Evolutionary conservation across 2,888 invertebrate species (phyloP), one percentile per base, ranked within the genome.

Genomic region (Epiblema foenella): DNA sequence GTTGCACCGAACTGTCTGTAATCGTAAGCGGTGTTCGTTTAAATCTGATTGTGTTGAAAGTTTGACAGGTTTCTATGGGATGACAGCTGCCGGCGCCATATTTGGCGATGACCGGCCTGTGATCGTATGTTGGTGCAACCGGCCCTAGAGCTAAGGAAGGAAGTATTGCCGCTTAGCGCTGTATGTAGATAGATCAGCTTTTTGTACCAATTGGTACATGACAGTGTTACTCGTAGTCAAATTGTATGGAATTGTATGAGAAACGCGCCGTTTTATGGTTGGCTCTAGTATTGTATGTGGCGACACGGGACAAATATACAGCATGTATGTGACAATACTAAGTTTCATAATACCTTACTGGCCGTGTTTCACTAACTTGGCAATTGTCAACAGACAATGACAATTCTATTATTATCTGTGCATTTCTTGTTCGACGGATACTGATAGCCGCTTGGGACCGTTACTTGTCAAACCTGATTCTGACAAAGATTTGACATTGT

Each of bases 111-210:
- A n/a, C n/a, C n/a, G n/a, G n/a, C n/a, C n/a, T n/a, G n/a, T n/a
- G n/a, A n/a, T n/a, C n/a, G n/a, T n/a, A n/a, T n/a, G n/a, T n/a
- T n/a, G n/a, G n/a, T n/a, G n/a, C n/a, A n/a, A n/a, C n/a, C n/a
- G n/a, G n/a, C n/a, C n/a, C n/a, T n/a, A 18, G 12, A 51, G 33
- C 2, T 46, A 46, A 18, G 29, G n/a, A 49, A 49, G 17, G 29
- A 49, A 62, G 62, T 49, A 62, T 62, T 33, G 29, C 24, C 29
- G 62, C 62, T 62, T 62, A 62, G 17, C 62, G 18, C 60, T 60
- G 46, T 60, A 60, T 60, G 46, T 60, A 60, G n/a, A 60, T 49
- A 60, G 60, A 46, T 46, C 60, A 39, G 60, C 46, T 60, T 60
- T 24, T 59, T 37, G 37, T 59, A 51, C 62, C 49, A 29, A 11